phyloP scores from a whole-genome alignment of 2,113 vertebrate species.

The Cariama cristata region DNA sequence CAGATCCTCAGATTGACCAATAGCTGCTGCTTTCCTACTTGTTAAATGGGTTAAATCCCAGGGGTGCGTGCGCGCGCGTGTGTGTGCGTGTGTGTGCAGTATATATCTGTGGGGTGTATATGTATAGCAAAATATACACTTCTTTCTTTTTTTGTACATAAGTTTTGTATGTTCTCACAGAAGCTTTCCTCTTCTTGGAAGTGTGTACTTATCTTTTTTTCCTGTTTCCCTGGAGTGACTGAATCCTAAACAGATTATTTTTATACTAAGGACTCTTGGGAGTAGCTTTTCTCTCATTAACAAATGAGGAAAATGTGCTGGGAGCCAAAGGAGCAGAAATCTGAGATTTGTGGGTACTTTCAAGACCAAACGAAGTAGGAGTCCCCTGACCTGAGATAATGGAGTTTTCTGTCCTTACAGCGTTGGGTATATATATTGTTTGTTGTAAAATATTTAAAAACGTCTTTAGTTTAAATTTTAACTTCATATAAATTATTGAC shows the following conservation, averaged over 20 bases:
- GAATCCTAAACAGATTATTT: conserved; percentile 47
- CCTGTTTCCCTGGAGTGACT: background rate
- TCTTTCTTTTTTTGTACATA: conserved; percentile 74
- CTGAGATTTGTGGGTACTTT: conserved; percentile 67
- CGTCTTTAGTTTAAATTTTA: conserved; percentile 41
- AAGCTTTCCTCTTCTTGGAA: conserved; percentile 74
- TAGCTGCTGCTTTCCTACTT: conserved; percentile 91
- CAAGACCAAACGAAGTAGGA: conserved; percentile 67
- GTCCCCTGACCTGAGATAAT: conserved; percentile 2
- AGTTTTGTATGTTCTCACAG: conserved; percentile 77
- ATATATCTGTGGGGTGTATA: background rate
- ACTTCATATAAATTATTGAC: conserved; percentile 77
- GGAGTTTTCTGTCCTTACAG: conserved; percentile 28
- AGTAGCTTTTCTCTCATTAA: conserved; percentile 55
- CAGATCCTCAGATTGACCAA: conserved; percentile 93
- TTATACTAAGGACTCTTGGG: conserved; percentile 60
- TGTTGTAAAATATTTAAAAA: conserved; percentile 75
- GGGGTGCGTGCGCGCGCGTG: conserved; percentile 67
- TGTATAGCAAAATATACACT: background rate
- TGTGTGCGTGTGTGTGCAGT: background rate
- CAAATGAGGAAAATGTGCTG: conserved; percentile 32
- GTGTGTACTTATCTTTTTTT: conserved; percentile 50
- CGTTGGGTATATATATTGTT: conserved; percentile 70
- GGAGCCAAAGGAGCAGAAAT: conserved; percentile 53
- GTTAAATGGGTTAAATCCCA: conserved; percentile 69